Evolutionary conservation across 1,140 invertebrate genomes (phyloP), one percentile per base, ranked within the genome.

Genomic region (Acromyrmex echinatior): DNA sequence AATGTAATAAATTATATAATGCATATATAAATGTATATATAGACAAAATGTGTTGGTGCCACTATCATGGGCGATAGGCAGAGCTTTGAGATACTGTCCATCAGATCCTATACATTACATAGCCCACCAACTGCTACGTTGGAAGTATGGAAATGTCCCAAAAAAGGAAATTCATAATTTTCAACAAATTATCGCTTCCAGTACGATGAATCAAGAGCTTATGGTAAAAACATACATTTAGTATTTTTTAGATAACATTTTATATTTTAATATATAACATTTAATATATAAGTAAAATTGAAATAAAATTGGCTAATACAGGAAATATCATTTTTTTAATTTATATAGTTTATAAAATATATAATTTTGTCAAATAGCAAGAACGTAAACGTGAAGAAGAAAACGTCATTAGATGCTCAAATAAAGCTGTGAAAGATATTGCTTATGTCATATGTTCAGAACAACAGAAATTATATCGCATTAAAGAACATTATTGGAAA

Each of bases 51-150:
- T 92, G 14, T 88, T 93, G 87, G 63, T 81, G 10, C 91, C 92
- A 18, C 53, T 93, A n/a, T 66, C 90, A 21, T 93, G 92, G 92
- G 92, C 91, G 14, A 45, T 93, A 56, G 86, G 65, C n/a, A 90
- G 68, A 87, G 70, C 70, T 56, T 81, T 91, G 45, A 73, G 86
- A 25, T 91, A 89, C 53, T 77, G 79, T 35, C 91, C 92, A 60
- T 80, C 89, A 16, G 80, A 92, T 80, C 90, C 91, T 9, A 35
- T 81, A 39, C 71, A 93, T 80, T 92, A 91, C 39, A 89, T 89
- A 7, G 86, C 84, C 4, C 82, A 90, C 58, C 87, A 93, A 73
- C 66, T 93, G 45, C 35, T 93, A 56, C 63, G 74, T 35, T 93
- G 92, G 91, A 87, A 77, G 58, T 68, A 87, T 35, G 84, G 71